Conservation (phyloP, 2,888 invertebrate genomes). For the Nomada goodeniana region DNA sequence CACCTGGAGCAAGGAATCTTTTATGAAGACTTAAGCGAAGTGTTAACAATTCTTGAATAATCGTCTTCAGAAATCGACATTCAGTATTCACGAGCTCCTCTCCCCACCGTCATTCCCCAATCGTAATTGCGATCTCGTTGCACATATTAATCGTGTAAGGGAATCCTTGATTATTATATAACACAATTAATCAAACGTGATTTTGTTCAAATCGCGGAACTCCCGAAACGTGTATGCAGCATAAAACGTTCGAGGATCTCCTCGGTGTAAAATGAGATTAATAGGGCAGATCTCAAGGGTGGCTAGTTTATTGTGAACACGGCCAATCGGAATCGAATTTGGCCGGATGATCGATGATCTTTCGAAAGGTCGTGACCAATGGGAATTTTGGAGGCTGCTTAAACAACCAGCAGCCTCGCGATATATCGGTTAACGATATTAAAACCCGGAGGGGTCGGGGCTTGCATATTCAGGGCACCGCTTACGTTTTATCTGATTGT, state of each 20-base stretch:
- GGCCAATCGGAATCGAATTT: constrained; percentile 36
- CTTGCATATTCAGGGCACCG: constrained; percentile 80
- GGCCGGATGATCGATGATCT: constrained; percentile 72
- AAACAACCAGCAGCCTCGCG: constrained; percentile 76
- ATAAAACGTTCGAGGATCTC: constrained; percentile 27
- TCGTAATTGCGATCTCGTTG: too few relatives aligned
- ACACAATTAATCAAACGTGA: constrained; percentile 4
- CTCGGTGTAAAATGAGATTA: constrained; percentile 32
- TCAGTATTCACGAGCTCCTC: too few relatives aligned
- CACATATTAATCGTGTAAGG: too few relatives aligned
- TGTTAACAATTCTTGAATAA: not conserved
- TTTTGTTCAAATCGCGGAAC: not conserved
- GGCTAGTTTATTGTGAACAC: not conserved
- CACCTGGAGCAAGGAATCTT: not conserved
- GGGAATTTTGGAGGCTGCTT: constrained; percentile 69
- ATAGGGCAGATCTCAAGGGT: constrained; percentile 14
- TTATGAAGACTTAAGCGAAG: not conserved
- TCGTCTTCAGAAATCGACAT: too few relatives aligned
- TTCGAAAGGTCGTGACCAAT: constrained; percentile 64
- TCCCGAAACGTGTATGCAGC: not conserved
- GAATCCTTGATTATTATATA: not conserved
- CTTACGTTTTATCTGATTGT: constrained; percentile 80
- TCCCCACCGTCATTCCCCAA: too few relatives aligned
- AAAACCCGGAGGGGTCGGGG: constrained; percentile 71
- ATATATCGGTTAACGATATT: constrained; percentile 79